These are phyloP conservation scores for Apis cerana DNA, from an alignment of 1,140 invertebrate genomes.

Conservation along the genomic window DNA sequence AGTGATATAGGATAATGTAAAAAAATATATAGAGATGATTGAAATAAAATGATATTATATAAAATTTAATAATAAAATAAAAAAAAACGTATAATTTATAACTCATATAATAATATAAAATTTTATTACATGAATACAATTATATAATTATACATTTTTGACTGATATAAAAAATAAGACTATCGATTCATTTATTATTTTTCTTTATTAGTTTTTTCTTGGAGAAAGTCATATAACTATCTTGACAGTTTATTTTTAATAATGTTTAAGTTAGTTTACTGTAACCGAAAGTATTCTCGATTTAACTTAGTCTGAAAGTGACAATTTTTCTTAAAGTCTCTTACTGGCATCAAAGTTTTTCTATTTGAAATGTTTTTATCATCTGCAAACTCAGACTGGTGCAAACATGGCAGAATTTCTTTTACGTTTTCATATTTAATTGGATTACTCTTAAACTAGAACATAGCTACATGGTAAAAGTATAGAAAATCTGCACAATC, in stretches of 20 bases:
- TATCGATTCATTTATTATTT: background rate
- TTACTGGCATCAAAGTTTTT: background rate
- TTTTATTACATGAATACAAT: no score
- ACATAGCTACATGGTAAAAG: conserved; percentile 10
- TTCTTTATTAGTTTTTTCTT: background rate
- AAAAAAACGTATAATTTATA: no score
- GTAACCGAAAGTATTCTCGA: conserved; percentile 1
- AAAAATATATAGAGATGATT: no score
- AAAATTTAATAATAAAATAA: no score
- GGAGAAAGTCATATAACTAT: background rate
- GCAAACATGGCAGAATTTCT: background rate
- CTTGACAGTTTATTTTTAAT: conserved; percentile 3
- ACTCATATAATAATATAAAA: no score
- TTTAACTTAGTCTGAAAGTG: background rate
- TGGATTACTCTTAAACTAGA: conserved; percentile 30
- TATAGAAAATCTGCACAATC: background rate
- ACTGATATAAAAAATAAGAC: no score
- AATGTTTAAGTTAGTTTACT: conserved; percentile 2
- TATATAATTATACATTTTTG: no score
- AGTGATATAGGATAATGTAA: no score
- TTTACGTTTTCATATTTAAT: conserved; percentile 35
- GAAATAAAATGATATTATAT: no score
- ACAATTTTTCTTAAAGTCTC: conserved; percentile 13
- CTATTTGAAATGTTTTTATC: conserved; percentile 39
- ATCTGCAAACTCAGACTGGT: conserved; percentile 10